phyloP scores from a whole-genome alignment of 1,140 invertebrate species.

The Idris sp. region DNA sequence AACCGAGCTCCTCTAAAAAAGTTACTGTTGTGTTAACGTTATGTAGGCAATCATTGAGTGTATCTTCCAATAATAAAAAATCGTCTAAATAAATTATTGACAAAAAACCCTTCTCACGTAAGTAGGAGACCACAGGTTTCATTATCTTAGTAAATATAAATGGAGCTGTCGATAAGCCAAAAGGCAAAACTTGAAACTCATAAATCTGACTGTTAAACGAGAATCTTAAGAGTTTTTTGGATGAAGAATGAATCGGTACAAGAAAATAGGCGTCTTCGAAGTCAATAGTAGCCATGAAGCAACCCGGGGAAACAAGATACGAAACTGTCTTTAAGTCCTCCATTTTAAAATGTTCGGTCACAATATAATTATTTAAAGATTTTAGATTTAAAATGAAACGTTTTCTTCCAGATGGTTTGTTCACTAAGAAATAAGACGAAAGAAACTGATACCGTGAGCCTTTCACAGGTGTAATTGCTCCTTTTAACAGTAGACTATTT shows the following conservation, averaged over 20 bases:
- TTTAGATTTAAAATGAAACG: constrained; percentile 36
- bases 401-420: constrained; percentile 16
- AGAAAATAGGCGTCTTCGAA: constrained; percentile 20
- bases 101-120: constrained; percentile 5
- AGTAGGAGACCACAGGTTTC: constrained; percentile 6
- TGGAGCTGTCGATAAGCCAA: constrained; percentile 12
- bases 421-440: constrained; percentile 9
- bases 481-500: no score
- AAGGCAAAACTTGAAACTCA: constrained; percentile 9
- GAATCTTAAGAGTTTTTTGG: constrained; percentile 18
- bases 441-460: constrained; percentile 5
- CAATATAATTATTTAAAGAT: constrained; percentile 12
- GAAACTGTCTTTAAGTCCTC: constrained; percentile 21
- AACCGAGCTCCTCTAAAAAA: constrained; percentile 18
- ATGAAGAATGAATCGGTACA: constrained; percentile 1
- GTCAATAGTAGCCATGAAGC: constrained; percentile 21
- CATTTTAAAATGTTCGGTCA: constrained; percentile 20
- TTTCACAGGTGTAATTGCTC: not conserved
- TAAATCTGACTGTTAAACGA: not conserved
- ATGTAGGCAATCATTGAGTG: not conserved
- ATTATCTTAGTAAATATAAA: constrained; percentile 19
- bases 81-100: constrained; percentile 32
- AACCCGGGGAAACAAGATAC: not conserved
- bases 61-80: constrained; percentile 20
- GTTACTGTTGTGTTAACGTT: constrained; percentile 15